Conservation (phyloP, 2,113 vertebrate genomes). For the Phrynosoma blainvillii region DNA sequence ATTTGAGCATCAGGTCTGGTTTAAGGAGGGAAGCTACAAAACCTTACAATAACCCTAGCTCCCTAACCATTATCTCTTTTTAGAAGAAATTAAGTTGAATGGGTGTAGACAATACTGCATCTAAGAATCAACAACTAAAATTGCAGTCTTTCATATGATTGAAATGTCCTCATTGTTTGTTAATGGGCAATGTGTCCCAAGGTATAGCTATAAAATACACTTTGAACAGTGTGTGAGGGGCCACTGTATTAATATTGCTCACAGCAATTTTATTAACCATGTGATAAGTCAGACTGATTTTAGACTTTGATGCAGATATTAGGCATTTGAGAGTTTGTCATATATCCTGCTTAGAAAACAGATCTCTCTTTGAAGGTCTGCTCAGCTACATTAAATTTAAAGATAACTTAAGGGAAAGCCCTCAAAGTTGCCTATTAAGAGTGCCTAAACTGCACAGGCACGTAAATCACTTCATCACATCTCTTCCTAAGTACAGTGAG, state of each 20-base stretch:
- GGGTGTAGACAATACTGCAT: not conserved
- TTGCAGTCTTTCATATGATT: no score
- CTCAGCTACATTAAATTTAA: not conserved
- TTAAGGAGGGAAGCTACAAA: not conserved
- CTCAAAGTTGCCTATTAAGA: not conserved
- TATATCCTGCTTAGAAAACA: not conserved
- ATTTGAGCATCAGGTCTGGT: not conserved
- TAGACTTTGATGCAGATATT: not conserved
- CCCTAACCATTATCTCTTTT: not conserved
- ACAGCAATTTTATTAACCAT: no score
- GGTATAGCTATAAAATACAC: not conserved
- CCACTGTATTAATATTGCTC: no score
- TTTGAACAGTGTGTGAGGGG: no score
- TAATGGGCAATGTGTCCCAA: not conserved
- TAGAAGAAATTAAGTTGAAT: not conserved
- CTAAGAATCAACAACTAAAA: no score
- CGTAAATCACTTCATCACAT: not conserved
- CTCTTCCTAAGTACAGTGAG: not conserved
- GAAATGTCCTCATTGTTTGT: not conserved
- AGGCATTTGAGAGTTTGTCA: not conserved
- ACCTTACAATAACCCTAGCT: not conserved
- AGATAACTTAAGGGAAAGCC: not conserved
- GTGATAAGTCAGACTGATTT: not conserved
- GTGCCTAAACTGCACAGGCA: not conserved
- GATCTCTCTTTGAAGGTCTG: not conserved